These are phyloP conservation scores for Glaucopsyche alexis DNA, from an alignment of 2,888 invertebrate genomes.

Conservation along the genomic window DNA sequence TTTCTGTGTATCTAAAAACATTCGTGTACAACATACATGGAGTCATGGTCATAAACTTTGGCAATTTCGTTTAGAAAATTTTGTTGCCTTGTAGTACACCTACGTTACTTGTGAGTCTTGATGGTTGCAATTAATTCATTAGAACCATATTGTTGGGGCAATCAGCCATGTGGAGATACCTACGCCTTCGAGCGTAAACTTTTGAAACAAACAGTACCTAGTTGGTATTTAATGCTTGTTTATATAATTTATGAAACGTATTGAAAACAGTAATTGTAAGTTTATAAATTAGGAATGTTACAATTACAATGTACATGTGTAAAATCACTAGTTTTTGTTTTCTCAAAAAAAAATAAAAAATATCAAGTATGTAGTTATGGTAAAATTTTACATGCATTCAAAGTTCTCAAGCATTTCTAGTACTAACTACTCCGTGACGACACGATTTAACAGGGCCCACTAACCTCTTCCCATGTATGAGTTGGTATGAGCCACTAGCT, in stretches of 20 bases:
- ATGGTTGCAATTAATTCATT: constrained; percentile 24
- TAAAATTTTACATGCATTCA: too few relatives aligned
- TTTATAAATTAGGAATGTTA: neutral
- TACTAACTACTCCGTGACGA: too few relatives aligned
- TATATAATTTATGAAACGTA: neutral
- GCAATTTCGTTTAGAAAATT: neutral
- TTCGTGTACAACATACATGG: neutral
- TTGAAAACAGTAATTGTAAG: neutral
- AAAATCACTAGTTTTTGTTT: too few relatives aligned
- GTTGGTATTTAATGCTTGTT: neutral
- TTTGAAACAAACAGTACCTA: neutral
- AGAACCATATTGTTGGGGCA: constrained; percentile 19
- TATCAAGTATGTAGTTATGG: too few relatives aligned
- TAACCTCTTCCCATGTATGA: too few relatives aligned
- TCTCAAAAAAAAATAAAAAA: too few relatives aligned
- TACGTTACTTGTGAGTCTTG: constrained; percentile 1
- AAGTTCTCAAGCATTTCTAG: too few relatives aligned
- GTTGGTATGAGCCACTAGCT: too few relatives aligned
- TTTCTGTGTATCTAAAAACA: too few relatives aligned
- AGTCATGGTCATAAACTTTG: neutral
- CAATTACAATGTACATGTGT: too few relatives aligned
- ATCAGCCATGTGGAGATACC: constrained; percentile 7
- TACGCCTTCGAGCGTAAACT: constrained; percentile 11
- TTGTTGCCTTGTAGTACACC: constrained; percentile 12
- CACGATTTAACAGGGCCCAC: too few relatives aligned